A percentile compares a stretch with the other conserved stretches of the same genome.
Evolutionary conservation across 2,888 invertebrate species (phyloP).

Genomic region (Anthrax anthrax): DNA sequence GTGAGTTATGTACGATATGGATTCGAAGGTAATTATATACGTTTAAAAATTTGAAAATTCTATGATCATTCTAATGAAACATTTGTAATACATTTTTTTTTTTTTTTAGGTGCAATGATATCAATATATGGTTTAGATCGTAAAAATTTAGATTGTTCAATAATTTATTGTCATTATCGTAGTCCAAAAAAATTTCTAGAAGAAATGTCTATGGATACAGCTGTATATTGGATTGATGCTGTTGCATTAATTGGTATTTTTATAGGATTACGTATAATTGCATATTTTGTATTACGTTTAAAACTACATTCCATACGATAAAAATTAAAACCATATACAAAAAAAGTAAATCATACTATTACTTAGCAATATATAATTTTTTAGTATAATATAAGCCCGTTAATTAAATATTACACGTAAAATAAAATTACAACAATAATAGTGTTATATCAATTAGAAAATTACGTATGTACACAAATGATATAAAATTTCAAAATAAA

Average conservation of each 20-base stretch:
- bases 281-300: slow-evolving; percentile 71
- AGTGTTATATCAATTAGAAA: too few species aligned
- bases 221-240: slow-evolving; percentile 69
- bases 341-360: too few species aligned
- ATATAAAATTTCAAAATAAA: too few species aligned
- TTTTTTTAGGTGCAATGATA: slow-evolving; percentile 52
- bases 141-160: slow-evolving; percentile 65
- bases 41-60: too few species aligned
- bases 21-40: slow-evolving; percentile 68
- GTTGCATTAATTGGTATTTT: slow-evolving; percentile 69
- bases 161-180: slow-evolving; percentile 70
- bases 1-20: slow-evolving; percentile 82
- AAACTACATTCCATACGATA: slow-evolving; percentile 47
- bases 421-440: too few species aligned
- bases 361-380: too few species aligned
- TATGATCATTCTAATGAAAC: too few species aligned
- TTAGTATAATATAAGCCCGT: too few species aligned
- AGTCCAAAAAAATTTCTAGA: slow-evolving; percentile 69
- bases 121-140: slow-evolving; percentile 82
- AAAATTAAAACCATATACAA: slow-evolving; percentile 9
- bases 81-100: neutral
- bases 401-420: too few species aligned
- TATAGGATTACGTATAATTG: slow-evolving; percentile 58
- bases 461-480: too few species aligned
- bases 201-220: slow-evolving; percentile 68